Percentiles rank a stretch among this genome's conserved stretches.
phyloP scores from a whole-genome alignment of 2,797 vertebrate species.

The Discoglossus pictus region DNA sequence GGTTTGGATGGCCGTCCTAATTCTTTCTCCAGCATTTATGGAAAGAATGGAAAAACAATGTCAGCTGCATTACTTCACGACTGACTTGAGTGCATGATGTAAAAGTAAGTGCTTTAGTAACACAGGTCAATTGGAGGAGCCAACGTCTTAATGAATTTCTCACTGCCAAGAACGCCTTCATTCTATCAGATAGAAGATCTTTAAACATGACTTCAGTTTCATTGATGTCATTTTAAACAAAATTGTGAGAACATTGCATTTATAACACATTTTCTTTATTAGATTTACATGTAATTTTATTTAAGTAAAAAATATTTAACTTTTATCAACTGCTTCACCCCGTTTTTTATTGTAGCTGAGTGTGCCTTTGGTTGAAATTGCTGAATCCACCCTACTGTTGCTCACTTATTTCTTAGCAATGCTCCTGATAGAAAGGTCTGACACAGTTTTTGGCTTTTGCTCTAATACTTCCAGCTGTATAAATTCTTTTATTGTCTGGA shows the following conservation, averaged over 20 bases:
- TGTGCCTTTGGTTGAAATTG: constrained; percentile 41
- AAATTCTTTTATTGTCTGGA: constrained; percentile 87
- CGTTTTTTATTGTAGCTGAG: constrained; percentile 11
- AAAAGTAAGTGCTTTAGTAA: constrained; percentile 64
- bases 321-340: constrained; percentile 14
- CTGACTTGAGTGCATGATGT: constrained; percentile 71
- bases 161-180: constrained; percentile 53
- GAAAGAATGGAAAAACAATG: constrained; percentile 67
- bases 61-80: constrained; percentile 75
- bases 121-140: constrained; percentile 57
- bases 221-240: constrained; percentile 47
- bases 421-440: constrained; percentile 68
- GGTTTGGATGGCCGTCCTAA: constrained; percentile 74
- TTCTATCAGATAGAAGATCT: constrained; percentile 49
- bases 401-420: constrained; percentile 65
- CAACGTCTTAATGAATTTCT: constrained; percentile 62
- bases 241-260: constrained; percentile 4
- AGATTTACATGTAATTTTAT: constrained; percentile 10
- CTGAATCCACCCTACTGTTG: constrained; percentile 73
- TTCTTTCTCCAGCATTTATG: constrained; percentile 69
- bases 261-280: constrained; percentile 1
- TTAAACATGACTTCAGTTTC: constrained; percentile 21
- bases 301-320: constrained; percentile 26
- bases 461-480: constrained; percentile 83
- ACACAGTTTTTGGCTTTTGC: constrained; percentile 75